Evolutionary conservation across 1,140 invertebrate species (phyloP), one percentile per base, ranked within the genome.

Genomic region (Tyrophagus putrescentiae): DNA sequence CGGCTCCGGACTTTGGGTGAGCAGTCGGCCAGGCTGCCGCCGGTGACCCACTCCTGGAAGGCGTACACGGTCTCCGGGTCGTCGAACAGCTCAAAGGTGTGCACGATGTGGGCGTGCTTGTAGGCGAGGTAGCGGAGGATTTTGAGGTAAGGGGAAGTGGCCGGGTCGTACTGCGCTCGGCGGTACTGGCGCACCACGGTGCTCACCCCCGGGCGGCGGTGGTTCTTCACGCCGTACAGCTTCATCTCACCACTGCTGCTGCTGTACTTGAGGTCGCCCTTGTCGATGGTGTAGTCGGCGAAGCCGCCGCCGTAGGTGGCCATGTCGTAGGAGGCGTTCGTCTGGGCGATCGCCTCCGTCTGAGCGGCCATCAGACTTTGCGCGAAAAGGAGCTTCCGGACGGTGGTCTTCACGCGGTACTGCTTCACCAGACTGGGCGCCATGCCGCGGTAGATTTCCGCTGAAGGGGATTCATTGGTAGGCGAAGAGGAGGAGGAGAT

Each of bases 41-140:
- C n/a, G 28, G 39, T 57, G 11, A 39, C 56, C 7, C 39, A 57
- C 56, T 57, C 56, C 29, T 57, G 56, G 6, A 57, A 6, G 32
- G 18, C 32, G 28, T 7, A 16, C 28, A n/a, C 21, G 18, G 23
- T 57, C 56, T 9, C 28, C 56, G 44, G 28, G n/a, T 59, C 57
- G 16, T 9, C 21, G 23, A 57, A 57, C 11, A 57, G 16, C 21
- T 57, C 56, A 33, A 33, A 57, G 13, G 56, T 57, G 25, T 57
- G 56, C 4, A 57, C 27, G 32, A 57, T 39, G 31, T 52, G 23
- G 6, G 56, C 33, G 6, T 57, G 56, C 21, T 57, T 57, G 23
- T 57, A 41, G 9, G 33, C 56, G 23, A 57, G 31, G 21, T 36
- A 18, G 39, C 56, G 29, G 11, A 57, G 7, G 16, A 57, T 57